Conservation (phyloP, 2,888 invertebrate genomes). For the Crocallis elinguaria region DNA sequence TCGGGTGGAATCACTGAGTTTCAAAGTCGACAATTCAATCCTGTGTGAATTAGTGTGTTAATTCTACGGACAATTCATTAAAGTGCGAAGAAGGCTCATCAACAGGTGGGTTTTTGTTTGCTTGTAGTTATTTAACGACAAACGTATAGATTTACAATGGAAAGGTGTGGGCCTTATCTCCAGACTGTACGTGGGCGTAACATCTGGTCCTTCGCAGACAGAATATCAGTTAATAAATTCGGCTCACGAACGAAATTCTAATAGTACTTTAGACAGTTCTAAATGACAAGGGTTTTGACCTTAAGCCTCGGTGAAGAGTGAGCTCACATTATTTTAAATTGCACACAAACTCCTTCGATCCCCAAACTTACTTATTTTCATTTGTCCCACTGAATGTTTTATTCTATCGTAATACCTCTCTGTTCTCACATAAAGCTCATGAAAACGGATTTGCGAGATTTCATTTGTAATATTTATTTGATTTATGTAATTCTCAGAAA, state of each 20-base stretch:
- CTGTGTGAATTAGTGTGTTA: slow-evolving; percentile 24
- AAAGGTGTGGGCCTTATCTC: slow-evolving; percentile 71
- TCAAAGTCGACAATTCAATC: slow-evolving; percentile 8
- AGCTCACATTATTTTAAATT: slow-evolving; percentile 2
- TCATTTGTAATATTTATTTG: too few species aligned
- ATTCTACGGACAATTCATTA: slow-evolving; percentile 37
- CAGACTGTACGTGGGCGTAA: slow-evolving; percentile 75
- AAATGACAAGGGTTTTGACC: slow-evolving; percentile 27
- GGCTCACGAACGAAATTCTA: slow-evolving; percentile 38
- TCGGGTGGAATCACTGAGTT: slow-evolving; percentile 7
- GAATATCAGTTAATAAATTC: slow-evolving; percentile 58
- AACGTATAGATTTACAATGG: slow-evolving; percentile 45
- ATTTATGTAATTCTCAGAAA: too few species aligned
- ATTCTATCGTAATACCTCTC: not conserved
- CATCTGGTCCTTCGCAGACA: slow-evolving; percentile 63
- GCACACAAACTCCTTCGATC: not conserved
- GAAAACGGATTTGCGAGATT: too few species aligned
- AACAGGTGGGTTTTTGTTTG: slow-evolving; percentile 70
- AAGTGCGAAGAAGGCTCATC: slow-evolving; percentile 54
- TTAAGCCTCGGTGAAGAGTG: not conserved
- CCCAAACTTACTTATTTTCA: not conserved
- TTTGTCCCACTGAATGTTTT: not conserved
- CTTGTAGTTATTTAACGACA: slow-evolving; percentile 47
- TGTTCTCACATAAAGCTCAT: not conserved
- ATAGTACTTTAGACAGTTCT: slow-evolving; percentile 10